These are phyloP conservation scores for Hippocampus barbouri DNA, from an alignment of 2,113 vertebrate species.

Conservation along the genomic window DNA sequence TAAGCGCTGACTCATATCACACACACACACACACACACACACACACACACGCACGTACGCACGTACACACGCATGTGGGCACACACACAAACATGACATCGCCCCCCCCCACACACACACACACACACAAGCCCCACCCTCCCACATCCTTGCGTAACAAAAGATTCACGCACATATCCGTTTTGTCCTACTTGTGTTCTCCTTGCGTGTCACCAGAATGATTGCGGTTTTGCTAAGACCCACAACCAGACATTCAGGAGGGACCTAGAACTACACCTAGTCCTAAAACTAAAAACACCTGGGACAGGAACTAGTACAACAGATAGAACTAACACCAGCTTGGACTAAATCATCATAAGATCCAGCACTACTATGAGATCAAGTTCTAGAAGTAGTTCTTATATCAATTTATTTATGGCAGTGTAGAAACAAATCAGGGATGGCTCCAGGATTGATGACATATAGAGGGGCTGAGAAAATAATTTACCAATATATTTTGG, in stretches of 20 bases:
- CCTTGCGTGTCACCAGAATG: neutral
- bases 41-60: neutral
- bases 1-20: constrained; percentile 3
- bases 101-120: neutral
- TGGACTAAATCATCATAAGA: too few species aligned
- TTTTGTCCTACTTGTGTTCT: neutral
- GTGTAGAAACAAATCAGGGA: too few species aligned
- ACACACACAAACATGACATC: neutral
- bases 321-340: neutral
- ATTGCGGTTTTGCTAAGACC: too few species aligned
- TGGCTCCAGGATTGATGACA: too few species aligned
- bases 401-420: too few species aligned
- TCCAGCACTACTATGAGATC: too few species aligned
- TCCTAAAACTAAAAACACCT: too few species aligned
- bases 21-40: neutral
- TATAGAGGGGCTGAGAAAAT: too few species aligned
- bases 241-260: too few species aligned
- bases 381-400: too few species aligned
- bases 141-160: neutral
- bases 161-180: neutral
- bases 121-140: neutral
- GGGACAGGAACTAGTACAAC: neutral
- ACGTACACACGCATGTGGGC: too few species aligned
- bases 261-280: neutral
- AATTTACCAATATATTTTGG: too few species aligned